Conservation (phyloP, 2,888 invertebrate genomes). For the Rhingia campestris region DNA sequence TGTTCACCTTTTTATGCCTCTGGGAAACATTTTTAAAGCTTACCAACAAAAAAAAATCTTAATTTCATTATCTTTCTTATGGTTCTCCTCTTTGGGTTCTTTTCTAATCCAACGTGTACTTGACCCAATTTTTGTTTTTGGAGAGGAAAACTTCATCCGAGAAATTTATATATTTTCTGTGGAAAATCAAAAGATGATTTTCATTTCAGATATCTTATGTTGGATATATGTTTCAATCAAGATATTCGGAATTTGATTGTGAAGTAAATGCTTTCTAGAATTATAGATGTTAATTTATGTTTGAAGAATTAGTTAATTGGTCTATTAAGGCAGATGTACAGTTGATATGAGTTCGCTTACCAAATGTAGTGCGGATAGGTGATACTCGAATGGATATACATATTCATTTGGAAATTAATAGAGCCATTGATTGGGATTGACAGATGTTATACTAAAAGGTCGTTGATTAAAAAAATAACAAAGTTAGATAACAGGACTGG, state of each 20-base stretch:
- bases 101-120: conserved; percentile 37
- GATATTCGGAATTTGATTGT: conserved; percentile 1
- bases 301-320: not conserved
- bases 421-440: conserved; percentile 4
- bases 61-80: conserved; percentile 11
- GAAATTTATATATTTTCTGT: not conserved
- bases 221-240: conserved; percentile 23
- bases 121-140: conserved; percentile 20
- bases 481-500: too few species aligned
- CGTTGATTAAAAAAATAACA: too few species aligned
- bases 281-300: conserved; percentile 25
- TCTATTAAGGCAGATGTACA: conserved; percentile 9
- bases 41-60: not conserved
- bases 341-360: not conserved
- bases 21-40: conserved; percentile 4
- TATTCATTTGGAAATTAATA: conserved; percentile 29
- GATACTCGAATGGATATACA: conserved; percentile 14
- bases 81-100: not conserved
- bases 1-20: conserved; percentile 2
- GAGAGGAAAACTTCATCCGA: conserved; percentile 8
- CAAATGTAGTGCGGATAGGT: not conserved
- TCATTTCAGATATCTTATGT: not conserved
- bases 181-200: not conserved
- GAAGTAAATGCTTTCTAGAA: conserved; percentile 4
- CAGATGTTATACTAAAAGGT: too few species aligned